Conservation (phyloP, 2,797 vertebrate genomes). For the Eutrigla gurnardus region DNA sequence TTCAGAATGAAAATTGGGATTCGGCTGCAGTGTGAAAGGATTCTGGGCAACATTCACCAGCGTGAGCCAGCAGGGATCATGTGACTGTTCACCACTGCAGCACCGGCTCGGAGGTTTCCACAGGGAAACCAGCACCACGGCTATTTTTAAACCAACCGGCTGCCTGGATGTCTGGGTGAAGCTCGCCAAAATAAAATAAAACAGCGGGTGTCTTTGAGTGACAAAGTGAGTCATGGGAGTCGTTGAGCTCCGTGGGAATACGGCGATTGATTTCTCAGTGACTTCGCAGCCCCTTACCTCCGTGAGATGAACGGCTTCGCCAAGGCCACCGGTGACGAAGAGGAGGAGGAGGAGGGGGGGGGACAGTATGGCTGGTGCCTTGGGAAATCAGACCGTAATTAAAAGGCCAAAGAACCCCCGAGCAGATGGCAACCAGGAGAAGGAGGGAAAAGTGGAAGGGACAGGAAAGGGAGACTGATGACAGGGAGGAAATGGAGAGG, state of each 20-base stretch:
- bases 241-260: constrained; percentile 29
- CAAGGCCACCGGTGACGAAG: constrained; percentile 42
- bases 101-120: constrained; percentile 14
- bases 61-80: constrained; percentile 15
- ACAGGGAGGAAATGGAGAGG: constrained; percentile 1
- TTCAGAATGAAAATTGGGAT: constrained; percentile 13
- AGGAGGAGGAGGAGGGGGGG: background rate
- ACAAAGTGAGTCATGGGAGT: constrained; percentile 44
- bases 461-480: background rate
- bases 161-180: constrained; percentile 1
- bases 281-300: constrained; percentile 40
- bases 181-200: constrained; percentile 27
- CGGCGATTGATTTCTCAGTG: constrained; percentile 64
- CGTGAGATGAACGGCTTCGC: constrained; percentile 55
- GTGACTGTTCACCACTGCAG: constrained; percentile 16
- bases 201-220: background rate
- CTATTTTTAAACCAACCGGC: background rate
- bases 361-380: constrained; percentile 32
- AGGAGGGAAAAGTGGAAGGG: background rate
- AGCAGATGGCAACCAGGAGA: constrained; percentile 45
- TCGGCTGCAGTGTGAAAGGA: constrained; percentile 8
- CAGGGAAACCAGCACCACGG: constrained; percentile 15
- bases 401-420: constrained; percentile 55
- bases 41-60: background rate
- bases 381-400: constrained; percentile 67